These are phyloP conservation scores for Mus minutoides DNA, from an alignment of 2,797 vertebrate species.

Conservation along the genomic window DNA sequence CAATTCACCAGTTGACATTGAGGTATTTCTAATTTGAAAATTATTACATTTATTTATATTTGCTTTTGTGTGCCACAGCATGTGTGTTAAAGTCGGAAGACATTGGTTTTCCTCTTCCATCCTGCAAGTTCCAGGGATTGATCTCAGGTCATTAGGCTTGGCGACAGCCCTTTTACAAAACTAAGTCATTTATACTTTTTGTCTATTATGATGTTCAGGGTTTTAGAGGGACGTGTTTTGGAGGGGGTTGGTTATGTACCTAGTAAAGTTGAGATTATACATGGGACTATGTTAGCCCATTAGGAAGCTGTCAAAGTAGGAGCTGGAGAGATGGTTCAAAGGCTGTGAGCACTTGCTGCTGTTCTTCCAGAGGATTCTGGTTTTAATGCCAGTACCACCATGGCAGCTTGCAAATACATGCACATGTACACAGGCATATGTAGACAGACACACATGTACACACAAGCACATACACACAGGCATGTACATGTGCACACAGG, in stretches of 20 bases:
- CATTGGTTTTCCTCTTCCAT: neutral
- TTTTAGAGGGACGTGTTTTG: neutral
- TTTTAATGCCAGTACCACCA: neutral
- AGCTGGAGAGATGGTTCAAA: neutral
- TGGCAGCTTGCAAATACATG: neutral
- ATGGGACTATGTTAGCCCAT: neutral
- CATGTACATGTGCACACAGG: neutral
- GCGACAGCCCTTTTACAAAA: neutral
- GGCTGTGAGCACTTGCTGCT: neutral
- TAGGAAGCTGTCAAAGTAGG: neutral
- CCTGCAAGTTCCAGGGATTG: too few relatives aligned
- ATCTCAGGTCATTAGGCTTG: neutral
- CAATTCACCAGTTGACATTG: neutral
- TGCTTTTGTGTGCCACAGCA: neutral
- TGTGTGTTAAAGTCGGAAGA: neutral
- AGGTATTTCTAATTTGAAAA: neutral
- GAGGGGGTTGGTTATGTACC: neutral
- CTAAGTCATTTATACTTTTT: neutral
- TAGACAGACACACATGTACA: too few relatives aligned
- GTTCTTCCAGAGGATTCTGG: neutral
- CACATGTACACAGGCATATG: neutral
- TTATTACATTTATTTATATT: neutral
- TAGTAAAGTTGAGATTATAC: neutral
- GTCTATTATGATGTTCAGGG: neutral
- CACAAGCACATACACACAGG: neutral